Percentiles rank a stretch among this genome's conserved stretches.
Conservation (phyloP, 1,140 invertebrate genomes). For the Lasaia peninsularis region DNA sequence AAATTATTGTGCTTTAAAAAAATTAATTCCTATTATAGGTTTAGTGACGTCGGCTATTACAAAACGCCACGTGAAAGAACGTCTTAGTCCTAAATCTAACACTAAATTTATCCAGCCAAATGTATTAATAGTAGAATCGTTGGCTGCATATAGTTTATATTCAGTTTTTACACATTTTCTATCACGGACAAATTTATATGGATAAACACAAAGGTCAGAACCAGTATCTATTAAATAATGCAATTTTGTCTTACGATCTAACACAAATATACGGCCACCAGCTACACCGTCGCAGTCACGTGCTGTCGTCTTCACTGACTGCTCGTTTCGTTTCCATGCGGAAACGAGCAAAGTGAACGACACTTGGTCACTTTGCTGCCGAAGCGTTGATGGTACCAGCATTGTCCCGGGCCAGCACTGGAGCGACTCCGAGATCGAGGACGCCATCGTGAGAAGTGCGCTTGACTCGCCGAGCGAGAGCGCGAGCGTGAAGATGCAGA, state of each 20-base stretch:
- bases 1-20: conserved; percentile 17
- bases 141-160: conserved; percentile 17
- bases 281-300: conserved; percentile 22
- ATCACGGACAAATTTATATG: conserved; percentile 2
- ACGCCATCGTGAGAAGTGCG: conserved; percentile 2
- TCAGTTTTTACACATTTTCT: conserved; percentile 11
- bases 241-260: conserved; percentile 21
- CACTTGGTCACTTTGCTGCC: conserved; percentile 24
- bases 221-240: conserved; percentile 24
- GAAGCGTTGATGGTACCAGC: conserved; percentile 30
- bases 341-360: conserved; percentile 23
- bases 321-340: conserved; percentile 24
- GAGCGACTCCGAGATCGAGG: conserved; percentile 17
- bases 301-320: conserved; percentile 28
- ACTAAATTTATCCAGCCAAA: conserved; percentile 11
- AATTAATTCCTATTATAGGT: conserved; percentile 18
- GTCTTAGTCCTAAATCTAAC: conserved; percentile 13
- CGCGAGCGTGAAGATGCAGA: conserved; percentile 11
- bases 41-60: conserved; percentile 19
- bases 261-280: conserved; percentile 27
- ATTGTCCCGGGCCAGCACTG: conserved; percentile 17
- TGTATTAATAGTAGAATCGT: conserved; percentile 14
- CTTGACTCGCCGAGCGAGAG: not conserved
- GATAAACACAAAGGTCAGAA: conserved; percentile 19
- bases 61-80: conserved; percentile 14